These are phyloP conservation scores for Periparus ater DNA, from an alignment of 2,797 vertebrate species.

Conservation along the genomic window DNA sequence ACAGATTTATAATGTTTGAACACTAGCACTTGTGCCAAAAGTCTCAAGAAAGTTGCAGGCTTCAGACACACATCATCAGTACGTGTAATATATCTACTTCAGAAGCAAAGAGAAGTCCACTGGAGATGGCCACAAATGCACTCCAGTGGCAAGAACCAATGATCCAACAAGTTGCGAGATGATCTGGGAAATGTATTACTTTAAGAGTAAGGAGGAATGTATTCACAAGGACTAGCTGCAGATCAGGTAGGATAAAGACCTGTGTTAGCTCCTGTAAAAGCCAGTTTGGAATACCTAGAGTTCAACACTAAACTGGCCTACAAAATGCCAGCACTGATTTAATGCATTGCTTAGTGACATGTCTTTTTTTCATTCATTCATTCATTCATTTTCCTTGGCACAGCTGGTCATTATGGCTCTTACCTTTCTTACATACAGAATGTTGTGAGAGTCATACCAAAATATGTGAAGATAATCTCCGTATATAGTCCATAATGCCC, in stretches of 20 bases:
- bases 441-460: neutral
- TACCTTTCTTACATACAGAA: neutral
- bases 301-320: neutral
- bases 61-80: conserved; percentile 45
- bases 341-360: neutral
- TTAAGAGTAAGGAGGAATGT: neutral
- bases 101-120: conserved; percentile 20
- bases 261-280: neutral
- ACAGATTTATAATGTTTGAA: conserved; percentile 53
- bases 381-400: neutral
- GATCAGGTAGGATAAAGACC: neutral
- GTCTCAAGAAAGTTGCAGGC: conserved; percentile 47
- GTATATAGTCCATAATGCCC: neutral
- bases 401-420: neutral
- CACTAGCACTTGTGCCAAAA: conserved; percentile 26
- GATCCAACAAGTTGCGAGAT: neutral
- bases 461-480: neutral
- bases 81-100: neutral
- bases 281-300: neutral
- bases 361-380: neutral
- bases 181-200: conserved; percentile 7
- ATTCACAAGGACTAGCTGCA: neutral
- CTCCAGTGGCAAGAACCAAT: neutral
- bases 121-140: neutral
- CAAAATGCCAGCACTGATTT: neutral